A percentile compares a stretch with the other conserved stretches of the same genome.
These are phyloP conservation scores for Standfussiana lucernea DNA, from an alignment of 2,888 invertebrate genomes.

Conservation along the genomic window DNA sequence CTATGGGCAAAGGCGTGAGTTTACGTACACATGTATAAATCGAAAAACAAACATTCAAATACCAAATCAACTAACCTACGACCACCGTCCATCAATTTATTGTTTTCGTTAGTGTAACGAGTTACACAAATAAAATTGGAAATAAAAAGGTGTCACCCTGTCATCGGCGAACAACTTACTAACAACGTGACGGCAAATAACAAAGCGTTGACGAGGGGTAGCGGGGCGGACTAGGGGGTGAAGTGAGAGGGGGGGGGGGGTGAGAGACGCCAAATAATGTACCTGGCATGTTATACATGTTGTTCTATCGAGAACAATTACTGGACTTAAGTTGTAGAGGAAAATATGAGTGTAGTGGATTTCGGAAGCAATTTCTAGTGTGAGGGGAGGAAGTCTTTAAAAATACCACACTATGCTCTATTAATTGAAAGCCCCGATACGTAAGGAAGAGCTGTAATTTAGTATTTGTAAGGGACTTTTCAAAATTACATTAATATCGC, in stretches of 20 bases:
- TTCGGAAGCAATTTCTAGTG: background rate
- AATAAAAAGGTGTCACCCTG: conserved; percentile 69
- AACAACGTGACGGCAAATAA: conserved; percentile 72
- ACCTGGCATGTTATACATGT: conserved; percentile 59
- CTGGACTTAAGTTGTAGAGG: conserved; percentile 43
- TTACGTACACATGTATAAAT: background rate
- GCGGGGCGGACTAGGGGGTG: conserved; percentile 15
- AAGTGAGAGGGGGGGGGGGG: background rate
- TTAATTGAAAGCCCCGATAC: background rate
- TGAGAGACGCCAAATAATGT: conserved; percentile 47
- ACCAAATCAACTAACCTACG: conserved; percentile 28
- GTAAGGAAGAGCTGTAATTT: background rate
- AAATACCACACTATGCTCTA: background rate
- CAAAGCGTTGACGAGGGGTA: conserved; percentile 67
- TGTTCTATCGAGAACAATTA: conserved; percentile 58
- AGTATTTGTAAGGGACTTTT: background rate
- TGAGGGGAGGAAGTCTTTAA: background rate
- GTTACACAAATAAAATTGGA: conserved; percentile 70
- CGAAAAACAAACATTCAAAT: background rate
- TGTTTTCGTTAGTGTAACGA: conserved; percentile 69
- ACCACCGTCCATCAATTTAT: conserved; percentile 66
- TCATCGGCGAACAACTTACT: conserved; percentile 69
- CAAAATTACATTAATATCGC: background rate
- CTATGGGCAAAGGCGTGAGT: background rate
- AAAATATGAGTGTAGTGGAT: background rate